Conservation (phyloP, 2,113 vertebrate genomes). For the Aythya baeri region DNA sequence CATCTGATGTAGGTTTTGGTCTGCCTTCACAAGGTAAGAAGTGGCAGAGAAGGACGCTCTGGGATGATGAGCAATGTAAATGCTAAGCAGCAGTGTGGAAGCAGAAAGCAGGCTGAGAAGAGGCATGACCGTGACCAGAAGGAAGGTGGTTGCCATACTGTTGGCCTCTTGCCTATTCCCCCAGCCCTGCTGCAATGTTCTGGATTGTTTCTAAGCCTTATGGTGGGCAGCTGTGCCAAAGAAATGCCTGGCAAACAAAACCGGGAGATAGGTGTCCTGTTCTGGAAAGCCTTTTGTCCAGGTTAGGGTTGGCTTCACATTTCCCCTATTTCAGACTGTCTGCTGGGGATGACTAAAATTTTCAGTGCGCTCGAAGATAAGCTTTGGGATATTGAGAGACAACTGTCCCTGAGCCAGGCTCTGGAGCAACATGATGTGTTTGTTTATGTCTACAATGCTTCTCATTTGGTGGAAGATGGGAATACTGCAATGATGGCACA, state of each 20-base stretch:
- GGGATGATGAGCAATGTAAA: background rate
- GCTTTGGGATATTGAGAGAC: background rate
- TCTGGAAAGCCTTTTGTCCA: background rate
- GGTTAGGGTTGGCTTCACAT: background rate
- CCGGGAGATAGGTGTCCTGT: background rate
- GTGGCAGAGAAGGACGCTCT: background rate
- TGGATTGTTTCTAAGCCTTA: background rate
- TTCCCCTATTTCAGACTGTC: background rate
- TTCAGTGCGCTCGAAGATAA: background rate
- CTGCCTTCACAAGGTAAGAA: background rate
- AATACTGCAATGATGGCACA: background rate
- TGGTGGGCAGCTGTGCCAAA: background rate
- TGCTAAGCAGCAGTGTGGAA: background rate
- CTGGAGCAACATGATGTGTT: rapidly evolving
- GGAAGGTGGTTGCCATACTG: background rate
- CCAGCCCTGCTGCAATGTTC: rapidly evolving
- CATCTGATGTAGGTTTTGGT: background rate
- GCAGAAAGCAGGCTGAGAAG: background rate
- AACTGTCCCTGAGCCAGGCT: rapidly evolving
- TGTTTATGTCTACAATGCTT: background rate
- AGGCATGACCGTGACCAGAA: rapidly evolving
- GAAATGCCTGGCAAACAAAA: background rate
- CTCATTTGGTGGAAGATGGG: background rate
- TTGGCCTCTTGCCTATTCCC: rapidly evolving
- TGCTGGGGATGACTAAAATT: background rate